These are phyloP conservation scores for Molothrus ater DNA, from an alignment of 2,797 vertebrate species.

Conservation along the genomic window DNA sequence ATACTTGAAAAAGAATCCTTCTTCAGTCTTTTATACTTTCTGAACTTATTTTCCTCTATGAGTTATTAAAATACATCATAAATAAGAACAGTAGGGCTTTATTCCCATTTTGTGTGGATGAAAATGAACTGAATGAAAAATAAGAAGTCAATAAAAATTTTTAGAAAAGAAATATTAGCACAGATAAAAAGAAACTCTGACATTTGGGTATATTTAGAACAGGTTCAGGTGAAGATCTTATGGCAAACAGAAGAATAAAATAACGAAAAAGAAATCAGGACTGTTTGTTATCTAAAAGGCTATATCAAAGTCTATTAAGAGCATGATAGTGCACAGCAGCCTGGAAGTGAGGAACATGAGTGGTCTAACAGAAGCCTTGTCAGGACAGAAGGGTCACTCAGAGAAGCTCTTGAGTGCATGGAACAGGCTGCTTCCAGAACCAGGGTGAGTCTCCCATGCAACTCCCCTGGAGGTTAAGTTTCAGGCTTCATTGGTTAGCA, in stretches of 20 bases:
- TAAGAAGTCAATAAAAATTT: background rate
- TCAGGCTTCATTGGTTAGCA: background rate
- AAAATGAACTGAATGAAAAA: background rate
- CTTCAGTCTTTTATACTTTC: background rate
- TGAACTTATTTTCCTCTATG: background rate
- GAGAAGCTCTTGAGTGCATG: background rate
- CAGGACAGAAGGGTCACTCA: background rate
- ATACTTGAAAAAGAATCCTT: background rate
- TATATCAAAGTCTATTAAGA: background rate
- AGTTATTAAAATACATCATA: background rate
- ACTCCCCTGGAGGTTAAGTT: background rate
- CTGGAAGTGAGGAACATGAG: background rate
- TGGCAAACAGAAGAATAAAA: background rate
- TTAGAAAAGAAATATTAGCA: background rate
- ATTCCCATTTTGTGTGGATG: background rate
- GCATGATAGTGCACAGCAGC: background rate
- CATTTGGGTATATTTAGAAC: background rate
- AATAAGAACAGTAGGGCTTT: background rate
- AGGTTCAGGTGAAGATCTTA: background rate
- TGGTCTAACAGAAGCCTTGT: background rate
- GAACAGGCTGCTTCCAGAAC: background rate
- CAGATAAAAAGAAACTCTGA: background rate
- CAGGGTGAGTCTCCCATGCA: background rate
- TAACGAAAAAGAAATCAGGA: background rate
- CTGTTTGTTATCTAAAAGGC: background rate